These are phyloP conservation scores for Lepidocyrtinus sp. DNA, from an alignment of 2,888 invertebrate species.

Conservation along the genomic window DNA sequence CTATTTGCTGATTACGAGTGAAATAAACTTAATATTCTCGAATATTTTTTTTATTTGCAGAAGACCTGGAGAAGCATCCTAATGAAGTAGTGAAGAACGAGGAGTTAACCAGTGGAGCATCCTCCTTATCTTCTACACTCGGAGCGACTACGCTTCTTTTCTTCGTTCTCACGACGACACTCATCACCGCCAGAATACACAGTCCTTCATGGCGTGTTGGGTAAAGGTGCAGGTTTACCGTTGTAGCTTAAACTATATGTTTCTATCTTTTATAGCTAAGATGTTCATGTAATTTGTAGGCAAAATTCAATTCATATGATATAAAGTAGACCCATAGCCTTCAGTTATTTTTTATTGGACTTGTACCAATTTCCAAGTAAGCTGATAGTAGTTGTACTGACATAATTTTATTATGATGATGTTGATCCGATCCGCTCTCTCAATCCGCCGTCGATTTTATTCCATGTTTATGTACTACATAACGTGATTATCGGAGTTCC, in stretches of 20 bases:
- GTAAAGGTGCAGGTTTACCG: conserved; percentile 28
- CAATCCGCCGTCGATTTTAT: too few relatives aligned
- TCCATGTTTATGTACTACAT: too few relatives aligned
- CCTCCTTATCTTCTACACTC: conserved; percentile 26
- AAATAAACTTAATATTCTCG: too few relatives aligned
- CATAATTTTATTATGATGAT: too few relatives aligned
- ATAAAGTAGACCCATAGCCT: too few relatives aligned
- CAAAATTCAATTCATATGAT: too few relatives aligned
- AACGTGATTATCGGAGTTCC: too few relatives aligned
- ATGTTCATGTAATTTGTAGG: too few relatives aligned
- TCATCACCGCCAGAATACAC: conserved; percentile 40
- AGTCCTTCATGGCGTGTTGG: conserved; percentile 32
- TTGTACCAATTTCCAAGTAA: too few relatives aligned
- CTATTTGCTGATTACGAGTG: too few relatives aligned
- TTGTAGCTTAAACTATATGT: background rate
- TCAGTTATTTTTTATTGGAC: too few relatives aligned
- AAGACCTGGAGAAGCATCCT: conserved; percentile 89
- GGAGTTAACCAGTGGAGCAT: conserved; percentile 79
- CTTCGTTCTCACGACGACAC: conserved; percentile 30
- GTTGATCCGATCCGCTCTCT: conserved; percentile 48
- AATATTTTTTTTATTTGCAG: conserved; percentile 74
- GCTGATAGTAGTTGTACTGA: background rate
- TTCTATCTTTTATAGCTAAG: background rate
- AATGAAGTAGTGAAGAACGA: conserved; percentile 95
- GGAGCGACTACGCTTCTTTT: conserved; percentile 44